Base-by-base conservation (phyloP, 2,113 vertebrate genomes). In the Nannobrachium achirus region DNA sequence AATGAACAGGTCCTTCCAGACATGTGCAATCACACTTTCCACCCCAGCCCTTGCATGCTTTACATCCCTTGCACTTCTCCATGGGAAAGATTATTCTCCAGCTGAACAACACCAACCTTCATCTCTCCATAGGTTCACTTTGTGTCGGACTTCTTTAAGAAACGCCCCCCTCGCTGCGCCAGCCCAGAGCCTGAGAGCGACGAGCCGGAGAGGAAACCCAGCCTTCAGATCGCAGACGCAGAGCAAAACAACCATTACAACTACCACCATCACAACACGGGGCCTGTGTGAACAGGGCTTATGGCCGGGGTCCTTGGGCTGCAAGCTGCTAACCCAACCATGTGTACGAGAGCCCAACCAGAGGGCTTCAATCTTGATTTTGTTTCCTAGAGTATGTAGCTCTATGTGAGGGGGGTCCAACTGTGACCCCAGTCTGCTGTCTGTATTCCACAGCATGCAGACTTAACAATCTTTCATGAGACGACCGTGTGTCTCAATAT, bases 71-170 rank as follows among this genome's bases (percentile, higher is more conserved):
- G 9, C 14, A 11, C 56, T 8, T 18, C 14, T 18, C 40, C 57
- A 11, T 58, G 42, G 40, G 15, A 65, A 42, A 56, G 63, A 56
- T 19, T 33, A 53, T 61, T 59, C 67, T 7, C 25, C 10, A 65
- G 13, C 48, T 67, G 51, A 69, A 63, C n/a, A 19, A 19, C 39
- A 11, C 46, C 72, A 20, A 61, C 48, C 19, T 41, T 60, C 41
- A 45, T 10, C 49, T 51, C 41, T 9, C n/a, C 51, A 11, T 58
- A 98, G 97, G 95, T 98, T 33, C 87, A 56, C 11, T 95, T 93
- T 0, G 83, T 98, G 69, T 96, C 97, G 0, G 95, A 97, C 85
- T 96, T 98, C 91, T 99, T 97, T 80, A 98, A 98, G 85, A 61
- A 79, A 0, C 93, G 94, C 4, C 92, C 93, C 0, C 86, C 88